These are phyloP conservation scores for Zophobas morio DNA, from an alignment of 1,140 invertebrate species.

Conservation along the genomic window DNA sequence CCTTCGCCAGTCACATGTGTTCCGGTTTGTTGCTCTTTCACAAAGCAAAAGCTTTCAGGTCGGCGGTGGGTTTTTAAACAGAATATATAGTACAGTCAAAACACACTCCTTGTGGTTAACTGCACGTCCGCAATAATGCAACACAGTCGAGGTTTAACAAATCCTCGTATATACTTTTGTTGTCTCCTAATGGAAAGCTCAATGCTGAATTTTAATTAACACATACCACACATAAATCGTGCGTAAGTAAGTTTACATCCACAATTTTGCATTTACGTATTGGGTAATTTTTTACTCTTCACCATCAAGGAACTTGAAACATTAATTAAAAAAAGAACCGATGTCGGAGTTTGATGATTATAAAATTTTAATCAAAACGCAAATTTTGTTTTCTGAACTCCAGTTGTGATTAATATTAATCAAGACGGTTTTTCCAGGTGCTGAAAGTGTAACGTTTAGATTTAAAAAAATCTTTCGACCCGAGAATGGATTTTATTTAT, in stretches of 20 bases:
- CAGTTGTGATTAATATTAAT: constrained; percentile 19
- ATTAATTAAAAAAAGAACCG: constrained; percentile 22
- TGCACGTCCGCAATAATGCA: constrained; percentile 23
- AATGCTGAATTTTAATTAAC: constrained; percentile 34
- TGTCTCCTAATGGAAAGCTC: constrained; percentile 27
- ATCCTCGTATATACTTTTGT: constrained; percentile 13
- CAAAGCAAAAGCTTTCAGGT: constrained; percentile 45
- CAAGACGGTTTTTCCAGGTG: constrained; percentile 10
- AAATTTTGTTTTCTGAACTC: constrained; percentile 10
- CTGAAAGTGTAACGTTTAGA: neutral
- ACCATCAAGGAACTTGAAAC: neutral
- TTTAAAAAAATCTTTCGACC: neutral
- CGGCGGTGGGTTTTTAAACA: constrained; percentile 29
- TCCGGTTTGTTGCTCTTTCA: constrained; percentile 39
- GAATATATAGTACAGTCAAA: constrained; percentile 29
- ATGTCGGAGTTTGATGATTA: neutral
- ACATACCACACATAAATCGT: constrained; percentile 10
- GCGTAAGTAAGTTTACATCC: constrained; percentile 4
- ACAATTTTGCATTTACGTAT: neutral
- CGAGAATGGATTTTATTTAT: neutral
- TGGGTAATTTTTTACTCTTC: neutral
- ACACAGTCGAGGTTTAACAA: neutral
- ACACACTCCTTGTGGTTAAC: constrained; percentile 16
- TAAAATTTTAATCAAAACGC: constrained; percentile 36
- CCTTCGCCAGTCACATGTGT: constrained; percentile 40